phyloP scores from a whole-genome alignment of 2,113 vertebrate genomes.

The Tychaedon coryphoeus region DNA sequence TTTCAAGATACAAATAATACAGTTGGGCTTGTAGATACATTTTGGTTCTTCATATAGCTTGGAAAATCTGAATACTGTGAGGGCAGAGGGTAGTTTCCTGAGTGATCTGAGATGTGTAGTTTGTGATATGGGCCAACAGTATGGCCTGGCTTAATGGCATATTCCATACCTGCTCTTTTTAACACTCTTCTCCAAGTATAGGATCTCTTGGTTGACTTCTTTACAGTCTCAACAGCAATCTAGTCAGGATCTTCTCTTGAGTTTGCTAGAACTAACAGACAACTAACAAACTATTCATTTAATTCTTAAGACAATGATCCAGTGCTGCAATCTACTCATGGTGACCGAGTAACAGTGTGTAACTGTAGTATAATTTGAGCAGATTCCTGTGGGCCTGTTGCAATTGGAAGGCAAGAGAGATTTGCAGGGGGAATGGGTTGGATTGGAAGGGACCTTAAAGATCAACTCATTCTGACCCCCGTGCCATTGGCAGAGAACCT shows the following conservation, averaged over 20 bases:
- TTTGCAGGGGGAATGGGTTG: background rate
- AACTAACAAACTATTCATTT: background rate
- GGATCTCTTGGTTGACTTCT: background rate
- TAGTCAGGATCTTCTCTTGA: background rate
- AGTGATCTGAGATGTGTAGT: background rate
- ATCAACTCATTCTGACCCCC: background rate
- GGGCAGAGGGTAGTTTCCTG: background rate
- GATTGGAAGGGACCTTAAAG: background rate
- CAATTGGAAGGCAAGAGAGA: background rate
- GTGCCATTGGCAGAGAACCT: background rate
- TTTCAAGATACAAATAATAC: background rate
- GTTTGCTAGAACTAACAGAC: background rate
- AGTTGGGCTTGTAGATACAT: background rate
- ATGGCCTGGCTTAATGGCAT: background rate
- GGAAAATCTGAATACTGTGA: background rate
- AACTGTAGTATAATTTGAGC: background rate
- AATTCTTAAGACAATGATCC: background rate
- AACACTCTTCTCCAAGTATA: background rate
- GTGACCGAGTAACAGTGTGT: background rate
- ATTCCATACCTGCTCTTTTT: background rate
- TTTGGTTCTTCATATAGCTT: background rate
- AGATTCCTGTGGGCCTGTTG: background rate
- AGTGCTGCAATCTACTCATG: background rate
- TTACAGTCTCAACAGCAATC: accelerated
- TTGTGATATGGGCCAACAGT: background rate